phyloP scores from a whole-genome alignment of 2,797 vertebrate species.

The Ctenopoma multispine region DNA sequence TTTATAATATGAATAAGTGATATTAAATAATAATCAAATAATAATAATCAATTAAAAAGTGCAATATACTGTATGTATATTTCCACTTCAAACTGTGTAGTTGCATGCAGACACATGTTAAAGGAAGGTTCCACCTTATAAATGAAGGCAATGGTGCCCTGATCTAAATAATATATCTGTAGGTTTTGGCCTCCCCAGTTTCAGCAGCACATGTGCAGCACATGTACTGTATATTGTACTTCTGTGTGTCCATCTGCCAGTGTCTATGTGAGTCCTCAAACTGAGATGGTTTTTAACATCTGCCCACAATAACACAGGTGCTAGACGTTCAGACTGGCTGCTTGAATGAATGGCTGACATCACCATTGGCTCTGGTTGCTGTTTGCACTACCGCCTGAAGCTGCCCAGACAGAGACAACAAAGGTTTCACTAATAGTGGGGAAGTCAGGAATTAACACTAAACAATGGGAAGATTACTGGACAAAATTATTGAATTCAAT shows the following conservation, averaged over 20 bases:
- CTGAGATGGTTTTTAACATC: constrained; percentile 44
- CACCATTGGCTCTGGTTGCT: constrained; percentile 66
- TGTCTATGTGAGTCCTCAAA: constrained; percentile 13
- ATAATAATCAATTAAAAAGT: too few species aligned
- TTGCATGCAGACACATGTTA: too few species aligned
- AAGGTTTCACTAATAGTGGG: constrained; percentile 20
- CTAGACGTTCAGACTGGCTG: constrained; percentile 70
- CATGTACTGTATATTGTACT: constrained; percentile 10
- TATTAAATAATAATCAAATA: too few species aligned
- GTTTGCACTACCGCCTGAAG: constrained; percentile 71
- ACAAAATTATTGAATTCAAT: background rate
- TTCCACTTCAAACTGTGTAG: too few species aligned
- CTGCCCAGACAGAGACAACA: constrained; percentile 55
- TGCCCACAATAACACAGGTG: constrained; percentile 74
- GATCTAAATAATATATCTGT: background rate
- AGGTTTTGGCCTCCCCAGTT: background rate
- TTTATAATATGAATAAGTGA: background rate
- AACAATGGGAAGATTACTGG: background rate
- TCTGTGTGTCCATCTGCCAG: constrained; percentile 8
- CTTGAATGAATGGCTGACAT: constrained; percentile 70
- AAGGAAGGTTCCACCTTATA: background rate
- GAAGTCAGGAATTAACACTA: constrained; percentile 38
- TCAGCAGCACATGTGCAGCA: constrained; percentile 48
- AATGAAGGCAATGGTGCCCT: background rate
- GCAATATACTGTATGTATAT: too few species aligned